phyloP scores from a whole-genome alignment of 2,888 invertebrate genomes.

The Crematogaster levior region DNA sequence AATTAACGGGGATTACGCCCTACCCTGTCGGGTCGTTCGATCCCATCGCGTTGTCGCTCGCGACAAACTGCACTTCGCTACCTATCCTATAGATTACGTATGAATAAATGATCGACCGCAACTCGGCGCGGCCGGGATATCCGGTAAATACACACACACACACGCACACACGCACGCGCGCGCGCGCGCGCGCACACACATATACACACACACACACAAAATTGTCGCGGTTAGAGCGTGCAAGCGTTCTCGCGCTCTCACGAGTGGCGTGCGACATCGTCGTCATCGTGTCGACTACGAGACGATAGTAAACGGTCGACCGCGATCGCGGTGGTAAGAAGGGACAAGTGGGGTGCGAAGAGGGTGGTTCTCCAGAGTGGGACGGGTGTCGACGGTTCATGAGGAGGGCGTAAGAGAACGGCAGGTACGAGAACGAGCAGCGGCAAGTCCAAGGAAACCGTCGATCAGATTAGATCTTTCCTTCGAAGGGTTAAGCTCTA shows the following conservation, averaged over 20 bases:
- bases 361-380: conserved; percentile 48
- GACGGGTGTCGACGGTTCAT: conserved; percentile 33
- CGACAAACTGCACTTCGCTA: conserved; percentile 33
- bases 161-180: neutral
- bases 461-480: conserved; percentile 74
- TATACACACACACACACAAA: neutral
- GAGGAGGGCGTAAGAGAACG: conserved; percentile 63
- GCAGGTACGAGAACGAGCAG: conserved; percentile 73
- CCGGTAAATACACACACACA: neutral
- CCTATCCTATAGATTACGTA: conserved; percentile 47
- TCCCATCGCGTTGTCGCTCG: conserved; percentile 16
- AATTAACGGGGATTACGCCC: conserved; percentile 51
- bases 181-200: no score
- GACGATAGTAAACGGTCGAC: conserved; percentile 70
- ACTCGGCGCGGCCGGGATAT: conserved; percentile 26
- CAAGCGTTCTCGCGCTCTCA: conserved; percentile 55
- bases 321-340: conserved; percentile 38
- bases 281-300: conserved; percentile 58
- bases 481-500: conserved; percentile 59
- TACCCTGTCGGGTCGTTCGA: conserved; percentile 25
- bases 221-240: conserved; percentile 12
- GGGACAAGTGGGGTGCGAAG: conserved; percentile 34
- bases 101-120: conserved; percentile 54
- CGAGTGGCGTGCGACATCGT: conserved; percentile 67
- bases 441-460: conserved; percentile 68